These are phyloP conservation scores for Hemaris fuciformis DNA, from an alignment of 2,888 invertebrate species.

Conservation along the genomic window DNA sequence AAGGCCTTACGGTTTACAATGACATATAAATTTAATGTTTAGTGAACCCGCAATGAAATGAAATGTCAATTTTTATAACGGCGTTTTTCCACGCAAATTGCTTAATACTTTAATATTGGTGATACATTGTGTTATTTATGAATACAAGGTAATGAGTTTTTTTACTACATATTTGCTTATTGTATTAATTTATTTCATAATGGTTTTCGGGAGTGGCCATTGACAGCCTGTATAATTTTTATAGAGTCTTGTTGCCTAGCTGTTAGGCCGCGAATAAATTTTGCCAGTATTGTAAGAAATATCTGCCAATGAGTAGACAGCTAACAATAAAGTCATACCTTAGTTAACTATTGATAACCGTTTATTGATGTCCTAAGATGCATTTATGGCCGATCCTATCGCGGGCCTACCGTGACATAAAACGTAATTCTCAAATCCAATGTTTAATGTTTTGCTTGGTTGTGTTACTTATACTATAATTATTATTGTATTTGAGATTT, in stretches of 20 bases:
- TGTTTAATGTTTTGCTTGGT: constrained; percentile 79
- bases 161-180: too few relatives aligned
- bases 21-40: too few relatives aligned
- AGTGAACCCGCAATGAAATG: too few relatives aligned
- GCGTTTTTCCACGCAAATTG: too few relatives aligned
- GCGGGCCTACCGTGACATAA: constrained; percentile 56
- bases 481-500: constrained; percentile 80
- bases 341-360: constrained; percentile 54
- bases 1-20: too few relatives aligned
- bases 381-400: constrained; percentile 63
- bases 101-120: too few relatives aligned
- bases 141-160: too few relatives aligned
- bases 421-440: constrained; percentile 70
- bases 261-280: background rate
- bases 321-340: constrained; percentile 60
- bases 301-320: constrained; percentile 67
- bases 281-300: constrained; percentile 57
- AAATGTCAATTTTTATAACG: too few relatives aligned
- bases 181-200: too few relatives aligned
- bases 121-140: too few relatives aligned
- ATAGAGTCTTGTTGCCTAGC: background rate
- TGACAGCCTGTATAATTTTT: too few relatives aligned
- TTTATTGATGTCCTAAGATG: constrained; percentile 53
- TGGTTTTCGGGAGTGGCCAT: too few relatives aligned
- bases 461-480: constrained; percentile 79